Evolutionary conservation across 1,140 invertebrate genomes (phyloP), one percentile per base, ranked within the genome.

Genomic region (Drosophila serrata): DNA sequence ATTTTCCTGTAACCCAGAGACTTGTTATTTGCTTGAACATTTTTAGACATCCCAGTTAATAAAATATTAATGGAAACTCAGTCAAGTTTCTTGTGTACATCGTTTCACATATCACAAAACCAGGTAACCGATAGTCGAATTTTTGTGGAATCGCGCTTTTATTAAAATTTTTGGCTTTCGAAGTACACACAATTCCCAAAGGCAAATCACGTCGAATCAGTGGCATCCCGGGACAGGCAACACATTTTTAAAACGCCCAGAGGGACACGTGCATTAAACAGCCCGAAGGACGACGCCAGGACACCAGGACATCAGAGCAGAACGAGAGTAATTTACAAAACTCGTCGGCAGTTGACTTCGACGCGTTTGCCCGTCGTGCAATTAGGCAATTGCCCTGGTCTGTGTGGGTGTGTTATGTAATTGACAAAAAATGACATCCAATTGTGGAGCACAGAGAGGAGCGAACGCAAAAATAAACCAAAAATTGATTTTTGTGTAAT

Each of bases 401-500:
- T 60, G 43, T 63, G 39, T 24, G 6, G 68, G 42, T 53, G 63
- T 59, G 60, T 46, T 49, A 55, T 79, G 82, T 82, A 86, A 87
- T 82, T 79, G 79, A 87, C 75, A 86, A 86, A 86, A 86, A 86
- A 86, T 77, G 45, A 56, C 84, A 79, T 73, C 82, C 70, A 56
- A 79, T 79, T 82, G 81, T 53, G 70, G 55, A 37, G 51, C 33
- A 37, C 51, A 24, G 19, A 39, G 46, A 39, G 70, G 9, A 43
- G 67, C 51, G 43, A 59, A 27, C 33, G 60, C 62, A 77, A 78
- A 88, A 88, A 88, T 90, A 84, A 90, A 88, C 84, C 84, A 90
- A 88, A 88, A 88, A 90, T 90, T 88, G 80, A 88, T 88, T 88
- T 87, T 63, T 79, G 69, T 84, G 84, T 88, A 87, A 87, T 87